These are phyloP conservation scores for Cryptoleucopteryx plumbea DNA, from an alignment of 2,113 vertebrate species.

Conservation along the genomic window DNA sequence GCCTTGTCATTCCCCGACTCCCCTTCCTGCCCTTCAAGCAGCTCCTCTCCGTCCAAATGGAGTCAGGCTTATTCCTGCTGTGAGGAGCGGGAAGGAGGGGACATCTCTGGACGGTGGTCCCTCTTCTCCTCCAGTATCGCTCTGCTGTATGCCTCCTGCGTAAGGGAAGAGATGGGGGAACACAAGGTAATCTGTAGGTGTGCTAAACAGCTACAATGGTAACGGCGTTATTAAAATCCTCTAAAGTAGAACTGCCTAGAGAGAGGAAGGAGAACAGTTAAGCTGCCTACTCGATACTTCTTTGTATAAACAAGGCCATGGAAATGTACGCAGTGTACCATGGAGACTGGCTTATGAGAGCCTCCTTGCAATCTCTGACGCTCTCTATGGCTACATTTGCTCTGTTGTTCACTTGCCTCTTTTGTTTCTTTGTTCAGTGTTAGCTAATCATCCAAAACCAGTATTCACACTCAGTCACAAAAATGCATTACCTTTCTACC, in stretches of 20 bases:
- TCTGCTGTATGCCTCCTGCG: neutral
- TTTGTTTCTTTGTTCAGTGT: neutral
- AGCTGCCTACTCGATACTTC: conserved; percentile 43
- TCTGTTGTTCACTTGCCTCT: neutral
- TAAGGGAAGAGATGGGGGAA: neutral
- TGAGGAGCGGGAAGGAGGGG: neutral
- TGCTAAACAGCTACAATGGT: conserved; percentile 21
- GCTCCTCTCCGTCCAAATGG: neutral
- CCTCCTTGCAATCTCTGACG: neutral
- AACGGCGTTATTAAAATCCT: conserved; percentile 48
- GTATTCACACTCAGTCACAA: neutral
- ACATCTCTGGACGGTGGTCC: neutral
- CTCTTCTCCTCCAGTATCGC: neutral
- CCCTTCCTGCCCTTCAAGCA: neutral
- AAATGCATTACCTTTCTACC: neutral
- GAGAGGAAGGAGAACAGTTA: conserved; percentile 38
- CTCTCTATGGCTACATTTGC: neutral
- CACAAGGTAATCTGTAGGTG: conserved; percentile 18
- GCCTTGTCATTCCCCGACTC: neutral
- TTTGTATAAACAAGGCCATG: conserved; percentile 38
- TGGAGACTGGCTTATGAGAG: conserved; percentile 18
- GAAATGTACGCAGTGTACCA: conserved; percentile 26
- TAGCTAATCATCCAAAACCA: neutral
- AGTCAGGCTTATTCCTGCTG: neutral
- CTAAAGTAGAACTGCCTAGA: conserved; percentile 29